Percentiles rank a stretch among this genome's conserved stretches.
These are phyloP conservation scores for Plagiodera versicolora DNA, from an alignment of 2,888 invertebrate genomes.

Conservation along the genomic window DNA sequence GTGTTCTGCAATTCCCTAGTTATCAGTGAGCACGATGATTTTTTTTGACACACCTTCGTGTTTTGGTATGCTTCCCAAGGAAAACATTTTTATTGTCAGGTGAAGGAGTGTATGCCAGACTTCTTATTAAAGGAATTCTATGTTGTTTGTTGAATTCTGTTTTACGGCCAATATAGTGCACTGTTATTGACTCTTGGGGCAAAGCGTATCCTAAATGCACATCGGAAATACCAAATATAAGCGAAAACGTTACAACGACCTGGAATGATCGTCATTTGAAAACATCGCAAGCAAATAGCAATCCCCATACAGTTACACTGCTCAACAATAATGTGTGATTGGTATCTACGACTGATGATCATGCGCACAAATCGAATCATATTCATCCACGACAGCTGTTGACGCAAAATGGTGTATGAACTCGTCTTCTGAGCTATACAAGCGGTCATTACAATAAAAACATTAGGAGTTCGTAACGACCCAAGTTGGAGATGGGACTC, in stretches of 20 bases:
- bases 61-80: background rate
- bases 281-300: background rate
- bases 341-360: too few relatives aligned
- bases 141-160: background rate
- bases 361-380: too few relatives aligned
- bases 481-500: constrained; percentile 43
- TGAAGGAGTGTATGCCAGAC: background rate
- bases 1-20: too few relatives aligned
- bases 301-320: background rate
- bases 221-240: background rate
- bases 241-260: background rate
- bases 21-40: too few relatives aligned
- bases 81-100: background rate
- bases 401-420: constrained; percentile 15
- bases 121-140: background rate
- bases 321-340: too few relatives aligned
- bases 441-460: constrained; percentile 50
- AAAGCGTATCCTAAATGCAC: background rate
- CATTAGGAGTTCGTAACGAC: constrained; percentile 48
- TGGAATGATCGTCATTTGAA: background rate
- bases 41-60: background rate
- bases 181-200: background rate
- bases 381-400: constrained; percentile 16
- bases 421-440: constrained; percentile 35
- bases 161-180: background rate